Percentiles rank a stretch among this genome's conserved stretches.
Evolutionary conservation across 2,888 invertebrate species (phyloP).

Genomic region (Stenchaetothrips biformis): DNA sequence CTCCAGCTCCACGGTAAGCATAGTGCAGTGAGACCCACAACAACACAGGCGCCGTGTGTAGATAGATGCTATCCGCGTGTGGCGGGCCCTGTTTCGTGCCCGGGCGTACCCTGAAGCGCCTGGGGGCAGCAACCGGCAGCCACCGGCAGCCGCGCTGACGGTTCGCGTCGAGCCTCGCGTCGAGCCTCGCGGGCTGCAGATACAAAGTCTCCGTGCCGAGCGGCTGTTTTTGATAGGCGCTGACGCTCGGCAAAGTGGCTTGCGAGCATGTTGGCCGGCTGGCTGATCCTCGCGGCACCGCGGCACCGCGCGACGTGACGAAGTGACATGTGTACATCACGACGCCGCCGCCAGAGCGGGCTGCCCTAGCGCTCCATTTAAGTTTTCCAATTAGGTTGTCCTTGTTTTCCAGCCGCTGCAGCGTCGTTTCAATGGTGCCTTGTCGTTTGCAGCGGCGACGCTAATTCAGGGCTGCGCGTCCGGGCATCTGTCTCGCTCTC

Average conservation of each 20-base stretch:
- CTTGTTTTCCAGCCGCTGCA: neutral
- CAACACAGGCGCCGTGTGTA: no score
- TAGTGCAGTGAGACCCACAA: neutral
- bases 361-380: conserved; percentile 1
- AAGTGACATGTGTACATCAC: conserved; percentile 17
- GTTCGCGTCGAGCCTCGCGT: no score
- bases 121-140: no score
- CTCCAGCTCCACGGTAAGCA: neutral
- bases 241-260: no score
- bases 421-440: neutral
- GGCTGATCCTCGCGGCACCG: neutral
- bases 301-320: neutral
- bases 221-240: no score
- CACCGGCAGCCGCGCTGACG: no score
- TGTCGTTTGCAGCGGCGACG: neutral
- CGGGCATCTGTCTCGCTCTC: neutral
- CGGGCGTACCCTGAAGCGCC: no score
- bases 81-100: no score
- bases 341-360: no score
- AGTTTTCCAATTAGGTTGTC: conserved; percentile 21
- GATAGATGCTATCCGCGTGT: neutral
- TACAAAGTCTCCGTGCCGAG: no score
- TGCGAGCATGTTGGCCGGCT: no score
- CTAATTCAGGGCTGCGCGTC: neutral
- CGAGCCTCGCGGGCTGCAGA: no score